Evolutionary conservation across 2,888 invertebrate species (phyloP), one percentile per base, ranked within the genome.

Genomic region (Penaeus monodon): DNA sequence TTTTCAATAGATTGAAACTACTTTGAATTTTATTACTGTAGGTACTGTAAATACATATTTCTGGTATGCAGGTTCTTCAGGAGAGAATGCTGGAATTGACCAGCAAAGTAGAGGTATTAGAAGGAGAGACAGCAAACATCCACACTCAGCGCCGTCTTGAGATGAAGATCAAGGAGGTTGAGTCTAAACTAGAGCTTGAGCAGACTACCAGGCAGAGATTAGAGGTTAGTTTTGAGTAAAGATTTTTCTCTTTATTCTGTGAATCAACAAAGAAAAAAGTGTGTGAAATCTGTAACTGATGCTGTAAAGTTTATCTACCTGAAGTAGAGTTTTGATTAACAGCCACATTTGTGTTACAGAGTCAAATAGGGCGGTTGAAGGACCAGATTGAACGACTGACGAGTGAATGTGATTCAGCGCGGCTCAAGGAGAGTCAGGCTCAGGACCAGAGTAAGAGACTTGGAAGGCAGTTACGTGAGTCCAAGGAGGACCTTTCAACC

Each of bases 131-230:
- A 49, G 92, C 92, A 29, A 93, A 93, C 90, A 93, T 92, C 89
- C 94, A 96, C 90, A 95, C 95, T 3, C 95, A 96, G 90, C 86
- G 87, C n/a, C 94, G 94, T 68, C 94, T 97, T 91, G 98, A 98
- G 92, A 94, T 97, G 91, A 95, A 97, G 92, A 95, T 97, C 84
- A 95, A 96, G 93, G 98, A 99, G 92, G 93, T 98, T 88, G 98
- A 99, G 92, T 96, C 97, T 3, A 96, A 96, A 91, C 93, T 98
- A 84, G 98, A 98, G 90, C 93, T 98, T 91, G 98, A 99, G 92
- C 96, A 96, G 91, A 97, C 98, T 0, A 96, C 97, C 0, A 95
- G 96, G 90, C 94, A 95, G 0, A 94, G 98, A n/a, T 94, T 97
- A 12, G 98, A 99, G 93, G 96, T 89, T 24, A 64, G 86, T 85